These are phyloP conservation scores for Drosophila nikananu DNA, from an alignment of 1,140 invertebrate genomes.

Conservation along the genomic window DNA sequence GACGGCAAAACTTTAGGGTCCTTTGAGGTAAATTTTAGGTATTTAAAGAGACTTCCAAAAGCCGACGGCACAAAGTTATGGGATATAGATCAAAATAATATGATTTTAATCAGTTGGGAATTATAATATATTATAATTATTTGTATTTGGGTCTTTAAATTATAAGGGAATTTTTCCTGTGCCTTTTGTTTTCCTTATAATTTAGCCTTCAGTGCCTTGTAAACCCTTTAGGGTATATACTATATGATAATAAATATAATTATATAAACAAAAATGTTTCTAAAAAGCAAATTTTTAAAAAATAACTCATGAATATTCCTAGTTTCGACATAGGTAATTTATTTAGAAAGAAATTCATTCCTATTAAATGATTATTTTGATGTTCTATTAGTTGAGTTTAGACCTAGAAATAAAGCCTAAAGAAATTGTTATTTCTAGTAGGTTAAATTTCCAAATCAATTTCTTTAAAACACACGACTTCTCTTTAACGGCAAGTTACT, in stretches of 20 bases:
- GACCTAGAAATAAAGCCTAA: background rate
- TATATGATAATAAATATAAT: background rate
- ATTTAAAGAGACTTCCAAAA: background rate
- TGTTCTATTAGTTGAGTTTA: too few relatives aligned
- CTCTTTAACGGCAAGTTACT: background rate
- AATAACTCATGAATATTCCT: background rate
- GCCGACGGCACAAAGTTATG: constrained; percentile 17
- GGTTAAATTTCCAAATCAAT: background rate
- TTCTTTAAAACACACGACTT: background rate
- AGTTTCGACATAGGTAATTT: background rate
- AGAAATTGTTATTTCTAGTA: background rate
- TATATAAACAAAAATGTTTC: background rate
- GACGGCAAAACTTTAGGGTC: constrained; percentile 12
- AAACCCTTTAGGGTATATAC: too few relatives aligned
- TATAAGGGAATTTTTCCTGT: background rate
- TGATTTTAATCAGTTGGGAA: background rate
- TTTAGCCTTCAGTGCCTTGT: background rate
- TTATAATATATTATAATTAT: too few relatives aligned
- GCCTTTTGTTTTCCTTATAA: background rate
- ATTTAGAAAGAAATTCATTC: background rate
- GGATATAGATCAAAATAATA: background rate
- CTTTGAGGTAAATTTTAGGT: background rate
- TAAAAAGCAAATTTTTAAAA: background rate
- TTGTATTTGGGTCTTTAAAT: too few relatives aligned
- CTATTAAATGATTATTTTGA: background rate